A percentile compares a stretch with the other conserved stretches of the same genome.
phyloP scores from a whole-genome alignment of 2,888 invertebrate species.

The Microchrysa polita region DNA sequence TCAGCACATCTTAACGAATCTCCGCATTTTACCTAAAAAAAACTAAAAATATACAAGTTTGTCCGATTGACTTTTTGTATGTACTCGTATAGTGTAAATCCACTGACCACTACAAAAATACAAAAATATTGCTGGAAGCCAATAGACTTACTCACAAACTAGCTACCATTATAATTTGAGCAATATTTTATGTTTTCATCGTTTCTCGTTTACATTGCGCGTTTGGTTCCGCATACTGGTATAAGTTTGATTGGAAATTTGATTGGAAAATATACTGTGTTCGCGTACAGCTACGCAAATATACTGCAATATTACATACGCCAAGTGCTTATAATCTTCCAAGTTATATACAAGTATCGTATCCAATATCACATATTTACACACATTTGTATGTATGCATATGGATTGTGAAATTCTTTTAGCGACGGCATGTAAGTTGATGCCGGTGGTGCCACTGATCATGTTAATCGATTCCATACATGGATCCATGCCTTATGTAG shows the following conservation, averaged over 20 bases:
- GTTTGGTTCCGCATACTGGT: neutral
- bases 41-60: neutral
- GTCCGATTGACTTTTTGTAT: neutral
- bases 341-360: neutral
- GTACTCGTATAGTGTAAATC: neutral
- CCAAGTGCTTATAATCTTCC: neutral
- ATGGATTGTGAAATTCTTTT: constrained; percentile 23
- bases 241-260: neutral
- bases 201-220: neutral
- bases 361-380: constrained; percentile 9
- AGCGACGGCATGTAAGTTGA: constrained; percentile 1
- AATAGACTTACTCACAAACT: neutral
- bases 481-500: neutral
- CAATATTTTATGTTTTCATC: neutral
- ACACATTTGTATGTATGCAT: no score
- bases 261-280: neutral
- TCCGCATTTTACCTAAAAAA: neutral
- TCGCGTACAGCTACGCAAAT: neutral
- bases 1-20: neutral
- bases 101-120: neutral
- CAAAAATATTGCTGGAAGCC: no score
- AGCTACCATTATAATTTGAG: neutral
- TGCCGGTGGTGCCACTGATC: neutral
- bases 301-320: neutral
- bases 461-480: neutral